A percentile compares a stretch with the other conserved stretches of the same genome.
These are phyloP conservation scores for Pluvianellus socialis DNA, from an alignment of 2,113 vertebrate genomes.

Conservation along the genomic window DNA sequence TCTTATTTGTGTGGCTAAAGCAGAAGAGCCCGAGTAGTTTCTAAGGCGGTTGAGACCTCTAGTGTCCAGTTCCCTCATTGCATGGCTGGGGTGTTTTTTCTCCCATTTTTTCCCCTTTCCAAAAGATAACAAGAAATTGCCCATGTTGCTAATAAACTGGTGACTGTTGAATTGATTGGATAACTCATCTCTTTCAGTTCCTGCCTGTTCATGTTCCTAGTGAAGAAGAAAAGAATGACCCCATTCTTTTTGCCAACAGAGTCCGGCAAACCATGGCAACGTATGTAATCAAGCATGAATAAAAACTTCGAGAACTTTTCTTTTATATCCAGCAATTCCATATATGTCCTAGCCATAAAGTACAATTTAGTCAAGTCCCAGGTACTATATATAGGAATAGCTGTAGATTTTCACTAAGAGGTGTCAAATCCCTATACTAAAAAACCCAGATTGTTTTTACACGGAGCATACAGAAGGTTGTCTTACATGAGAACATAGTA, in stretches of 20 bases:
- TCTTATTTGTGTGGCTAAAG: background rate
- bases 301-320: background rate
- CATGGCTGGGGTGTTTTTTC: background rate
- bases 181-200: conserved; percentile 81
- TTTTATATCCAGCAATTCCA: background rate
- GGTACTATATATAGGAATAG: background rate
- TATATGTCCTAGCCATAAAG: background rate
- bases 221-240: conserved; percentile 86
- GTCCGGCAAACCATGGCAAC: conserved; percentile 88
- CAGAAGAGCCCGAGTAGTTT: background rate
- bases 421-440: background rate
- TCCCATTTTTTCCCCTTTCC: background rate
- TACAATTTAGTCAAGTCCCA: background rate
- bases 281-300: conserved; percentile 70
- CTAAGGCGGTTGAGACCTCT: conserved; percentile 68
- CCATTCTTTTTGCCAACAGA: conserved; percentile 82
- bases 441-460: background rate
- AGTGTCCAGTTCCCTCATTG: conserved; percentile 35
- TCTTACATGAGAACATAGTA: background rate
- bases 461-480: background rate
- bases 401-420: background rate
- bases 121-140: background rate
- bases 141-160: background rate
- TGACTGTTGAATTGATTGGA: background rate
- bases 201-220: conserved; percentile 86